Evolutionary conservation across 2,888 invertebrate species (phyloP), one percentile per base, ranked within the genome.

Genomic region (Arenicola marina): DNA sequence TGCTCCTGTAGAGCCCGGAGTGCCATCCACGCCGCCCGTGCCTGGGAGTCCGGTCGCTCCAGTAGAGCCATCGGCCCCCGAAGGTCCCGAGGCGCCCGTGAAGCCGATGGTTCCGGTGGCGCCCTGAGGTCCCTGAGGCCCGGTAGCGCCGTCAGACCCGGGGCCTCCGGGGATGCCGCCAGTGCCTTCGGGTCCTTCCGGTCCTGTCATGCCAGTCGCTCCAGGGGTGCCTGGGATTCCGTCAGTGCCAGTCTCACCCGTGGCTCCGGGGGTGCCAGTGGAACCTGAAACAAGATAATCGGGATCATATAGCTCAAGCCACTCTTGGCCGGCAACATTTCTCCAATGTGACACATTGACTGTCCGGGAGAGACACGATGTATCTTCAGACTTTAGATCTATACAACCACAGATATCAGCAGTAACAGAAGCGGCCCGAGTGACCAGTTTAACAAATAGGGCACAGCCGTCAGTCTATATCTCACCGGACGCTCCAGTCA

Each of bases 41-140:
- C 63, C 66, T n/a, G 56, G 21, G 24, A 15, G n/a, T 26, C 69
- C 69, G 31, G 65, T 66, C 24, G 28, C 28, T 31, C 67, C 67
- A 11, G 56, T 45, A 15, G 44, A 28, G 24, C 67, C 67, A 32
- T 51, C 29, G 18, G 46, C 21, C 2, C 65, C 65, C 32, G 45
- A 44, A 18, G 51, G n/a, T 56, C 62, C 65, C 28, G 56, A 28
- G 34, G 1, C n/a, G 15, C 65, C 67, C 33, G 45, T 56, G 15
- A 24, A 26, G n/a, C 71, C 71, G 31, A 48, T 48, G 4, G 7
- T 26, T 11, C 70, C 70, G 45, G 58, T 56, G 11, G 56, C 32
- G 18, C 70, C 70, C 51, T 48, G 45, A 11, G 38, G 31, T 24
- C 69, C 69, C 18, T 24, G 32, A 2, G n/a, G 24, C 18, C 70